Conservation (phyloP, 2,888 invertebrate genomes). For the Dasysyrphus albostriatus region DNA sequence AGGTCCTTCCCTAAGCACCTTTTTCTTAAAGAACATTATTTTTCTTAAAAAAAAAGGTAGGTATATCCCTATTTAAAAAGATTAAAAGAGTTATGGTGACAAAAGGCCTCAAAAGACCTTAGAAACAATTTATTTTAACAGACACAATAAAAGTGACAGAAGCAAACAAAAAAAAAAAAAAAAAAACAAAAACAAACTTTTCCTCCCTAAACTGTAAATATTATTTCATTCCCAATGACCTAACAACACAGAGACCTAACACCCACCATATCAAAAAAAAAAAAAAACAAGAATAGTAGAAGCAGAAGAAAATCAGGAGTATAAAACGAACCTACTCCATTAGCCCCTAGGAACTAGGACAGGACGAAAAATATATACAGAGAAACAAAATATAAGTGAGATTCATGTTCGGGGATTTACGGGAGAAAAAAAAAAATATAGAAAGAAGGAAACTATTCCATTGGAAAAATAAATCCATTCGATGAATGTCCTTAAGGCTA, state of each 20-base stretch:
- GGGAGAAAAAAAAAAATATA: not conserved
- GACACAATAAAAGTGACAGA: slow-evolving; percentile 60
- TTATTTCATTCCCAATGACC: slow-evolving; percentile 71
- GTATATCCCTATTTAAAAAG: slow-evolving; percentile 53
- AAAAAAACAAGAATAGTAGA: not conserved
- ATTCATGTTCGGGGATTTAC: slow-evolving; percentile 56
- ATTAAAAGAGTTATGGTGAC: slow-evolving; percentile 69
- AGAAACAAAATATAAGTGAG: slow-evolving; percentile 29
- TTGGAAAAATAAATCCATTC: slow-evolving; percentile 75
- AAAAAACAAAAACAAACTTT: slow-evolving; percentile 5
- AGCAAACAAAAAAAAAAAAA: not conserved
- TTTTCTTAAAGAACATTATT: slow-evolving; percentile 14
- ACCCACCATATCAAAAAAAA: slow-evolving; percentile 16
- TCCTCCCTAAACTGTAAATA: slow-evolving; percentile 66
- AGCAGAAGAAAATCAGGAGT: slow-evolving; percentile 35
- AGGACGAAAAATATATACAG: not conserved
- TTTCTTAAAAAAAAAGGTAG: slow-evolving; percentile 36
- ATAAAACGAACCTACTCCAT: slow-evolving; percentile 59
- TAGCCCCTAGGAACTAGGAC: slow-evolving; percentile 44
- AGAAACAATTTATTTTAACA: slow-evolving; percentile 71
- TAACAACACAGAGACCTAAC: slow-evolving; percentile 59
- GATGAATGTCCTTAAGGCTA: slow-evolving; percentile 71
- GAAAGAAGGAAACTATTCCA: slow-evolving; percentile 67
- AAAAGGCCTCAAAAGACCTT: slow-evolving; percentile 58
- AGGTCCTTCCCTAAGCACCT: slow-evolving; percentile 35